A percentile compares a stretch with the other conserved stretches of the same genome.
Conservation (phyloP, 2,888 invertebrate genomes). For the Drosophila kambysellisi region DNA sequence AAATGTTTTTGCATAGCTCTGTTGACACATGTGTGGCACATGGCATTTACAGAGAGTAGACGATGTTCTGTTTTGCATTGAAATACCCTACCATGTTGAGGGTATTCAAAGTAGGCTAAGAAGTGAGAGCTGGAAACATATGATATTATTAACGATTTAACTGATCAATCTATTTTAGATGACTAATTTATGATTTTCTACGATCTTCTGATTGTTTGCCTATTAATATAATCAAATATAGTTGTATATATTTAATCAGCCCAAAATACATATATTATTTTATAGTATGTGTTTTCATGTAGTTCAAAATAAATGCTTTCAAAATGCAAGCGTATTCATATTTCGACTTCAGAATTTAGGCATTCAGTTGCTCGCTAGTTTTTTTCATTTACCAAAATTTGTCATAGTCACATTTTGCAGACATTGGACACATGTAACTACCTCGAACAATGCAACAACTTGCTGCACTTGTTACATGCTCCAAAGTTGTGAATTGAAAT, state of each 20-base stretch:
- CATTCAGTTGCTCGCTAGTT: slow-evolving; percentile 23
- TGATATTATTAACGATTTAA: background rate
- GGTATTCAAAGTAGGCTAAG: background rate
- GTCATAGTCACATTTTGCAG: slow-evolving; percentile 41
- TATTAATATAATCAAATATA: background rate
- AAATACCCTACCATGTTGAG: slow-evolving; percentile 26
- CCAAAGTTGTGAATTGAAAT: slow-evolving; percentile 74
- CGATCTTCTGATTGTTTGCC: background rate
- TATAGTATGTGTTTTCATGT: background rate
- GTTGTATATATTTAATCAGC: background rate
- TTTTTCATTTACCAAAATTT: slow-evolving; percentile 42
- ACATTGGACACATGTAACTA: slow-evolving; percentile 61
- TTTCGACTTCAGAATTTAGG: background rate
- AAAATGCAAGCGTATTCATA: slow-evolving; percentile 10
- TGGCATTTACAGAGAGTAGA: slow-evolving; percentile 30
- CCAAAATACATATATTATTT: no score
- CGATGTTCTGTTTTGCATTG: slow-evolving; percentile 47
- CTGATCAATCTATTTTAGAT: background rate
- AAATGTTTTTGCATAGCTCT: slow-evolving; percentile 53
- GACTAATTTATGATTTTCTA: background rate
- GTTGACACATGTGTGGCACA: slow-evolving; percentile 53
- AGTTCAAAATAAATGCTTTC: background rate
- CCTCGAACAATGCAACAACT: slow-evolving; percentile 72
- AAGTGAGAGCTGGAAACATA: background rate
- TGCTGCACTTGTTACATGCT: slow-evolving; percentile 70